These are phyloP conservation scores for Hydrophis major DNA, from an alignment of 2,797 vertebrate species.

Conservation along the genomic window DNA sequence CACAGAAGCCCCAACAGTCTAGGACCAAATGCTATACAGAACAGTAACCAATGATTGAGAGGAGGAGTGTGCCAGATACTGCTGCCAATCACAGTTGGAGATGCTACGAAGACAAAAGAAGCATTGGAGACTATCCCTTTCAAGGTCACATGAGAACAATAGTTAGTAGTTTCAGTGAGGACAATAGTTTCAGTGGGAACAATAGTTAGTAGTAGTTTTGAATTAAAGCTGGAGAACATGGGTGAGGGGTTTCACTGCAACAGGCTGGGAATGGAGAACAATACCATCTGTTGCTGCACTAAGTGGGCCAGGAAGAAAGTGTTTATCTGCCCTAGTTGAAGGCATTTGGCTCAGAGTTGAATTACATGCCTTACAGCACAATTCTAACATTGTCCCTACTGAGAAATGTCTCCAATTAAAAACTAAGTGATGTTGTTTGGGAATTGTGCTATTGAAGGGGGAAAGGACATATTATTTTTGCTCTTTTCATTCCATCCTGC, in stretches of 20 bases:
- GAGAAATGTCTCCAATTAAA: not conserved
- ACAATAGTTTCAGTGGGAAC: not conserved
- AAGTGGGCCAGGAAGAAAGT: not conserved
- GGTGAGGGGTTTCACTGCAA: not conserved
- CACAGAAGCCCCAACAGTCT: not conserved
- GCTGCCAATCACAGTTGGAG: not conserved
- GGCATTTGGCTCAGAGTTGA: not conserved
- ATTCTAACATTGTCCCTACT: not conserved
- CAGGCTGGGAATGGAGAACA: not conserved
- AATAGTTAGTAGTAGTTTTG: not conserved
- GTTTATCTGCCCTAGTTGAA: not conserved
- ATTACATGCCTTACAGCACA: not conserved
- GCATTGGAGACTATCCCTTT: not conserved
- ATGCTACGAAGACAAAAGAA: not conserved
- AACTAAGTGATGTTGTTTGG: not conserved
- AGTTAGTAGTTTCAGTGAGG: not conserved
- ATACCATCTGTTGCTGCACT: not conserved
- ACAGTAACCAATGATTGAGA: not conserved
- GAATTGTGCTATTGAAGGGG: not conserved
- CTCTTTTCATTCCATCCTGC: not conserved
- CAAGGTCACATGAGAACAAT: not conserved
- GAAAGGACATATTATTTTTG: constrained; percentile 3
- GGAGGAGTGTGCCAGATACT: not conserved
- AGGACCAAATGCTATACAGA: not conserved
- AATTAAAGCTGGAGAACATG: not conserved